Base-by-base conservation (phyloP, 2,888 invertebrate genomes). In the Sclerodermus sp. region DNA sequence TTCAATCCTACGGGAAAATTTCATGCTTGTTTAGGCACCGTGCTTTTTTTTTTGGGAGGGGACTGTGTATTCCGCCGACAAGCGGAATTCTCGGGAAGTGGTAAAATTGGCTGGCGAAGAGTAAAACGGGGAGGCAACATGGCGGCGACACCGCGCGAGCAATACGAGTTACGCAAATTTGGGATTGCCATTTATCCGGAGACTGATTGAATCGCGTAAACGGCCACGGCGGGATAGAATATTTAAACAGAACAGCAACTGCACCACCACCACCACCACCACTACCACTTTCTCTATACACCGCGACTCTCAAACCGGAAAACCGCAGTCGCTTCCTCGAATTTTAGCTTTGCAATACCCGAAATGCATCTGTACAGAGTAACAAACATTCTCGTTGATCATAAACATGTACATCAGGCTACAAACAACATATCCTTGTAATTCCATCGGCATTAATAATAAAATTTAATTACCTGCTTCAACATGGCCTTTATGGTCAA, bases 51-150 rank as follows among this genome's bases (percentile, higher is more conserved):
- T n/a, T n/a, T n/a, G n/a, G n/a, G n/a, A n/a, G n/a, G n/a, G 40
- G 30, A 34, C 3, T 41, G 40, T 47, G 44, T 40, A 49, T 49
- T 30, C 32, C 17, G 41, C 37, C 42, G 44, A 43, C 42, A 46
- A 50, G 39, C 55, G 49, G 43, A 55, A 57, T 53, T 57, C 49
- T 55, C 55, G 59, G 49, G 62, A 59, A 53, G 57, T 53, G 57
- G 57, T 62, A 62, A 62, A 62, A 62, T 59, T 62, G 62, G 62
- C 62, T 37, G 15, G 12, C 46, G 53, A 54, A 53, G 59, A 54
- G 51, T 48, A 49, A 34, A 13, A 34, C 38, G 47, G 23, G 18
- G 37, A 37, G 18, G 32, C 32, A 36, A 13, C 31, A 10, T 8
- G 38, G 12, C 5, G 12, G 31, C 6, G 41, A 41, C 31, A 30